phyloP scores from a whole-genome alignment of 2,888 invertebrate species.

The Gymnocheta viridis region DNA sequence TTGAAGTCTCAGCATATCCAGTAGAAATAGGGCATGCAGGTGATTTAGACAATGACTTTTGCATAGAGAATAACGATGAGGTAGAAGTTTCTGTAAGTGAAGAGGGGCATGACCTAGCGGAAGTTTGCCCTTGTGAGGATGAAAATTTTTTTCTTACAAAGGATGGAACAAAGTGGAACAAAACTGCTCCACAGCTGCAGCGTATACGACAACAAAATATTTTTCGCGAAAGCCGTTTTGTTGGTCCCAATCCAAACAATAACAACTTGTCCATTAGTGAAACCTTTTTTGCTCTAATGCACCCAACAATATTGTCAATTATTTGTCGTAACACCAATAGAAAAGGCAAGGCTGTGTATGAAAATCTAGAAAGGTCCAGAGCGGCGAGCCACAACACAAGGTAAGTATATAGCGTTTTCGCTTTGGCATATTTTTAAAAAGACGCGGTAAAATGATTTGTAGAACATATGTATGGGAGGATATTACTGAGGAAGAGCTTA shows the following conservation, averaged over 20 bases:
- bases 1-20: background rate
- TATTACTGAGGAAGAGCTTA: no score
- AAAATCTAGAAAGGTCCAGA: no score
- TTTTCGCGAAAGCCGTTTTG: conserved; percentile 11
- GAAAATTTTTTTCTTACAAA: background rate
- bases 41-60: background rate
- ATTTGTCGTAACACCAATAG: conserved; percentile 12
- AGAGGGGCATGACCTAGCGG: no score
- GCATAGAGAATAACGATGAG: background rate
- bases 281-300: conserved; percentile 3
- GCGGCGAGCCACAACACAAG: no score
- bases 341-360: no score
- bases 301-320: background rate
- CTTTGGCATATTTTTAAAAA: no score
- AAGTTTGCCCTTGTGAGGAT: no score
- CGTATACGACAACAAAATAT: background rate
- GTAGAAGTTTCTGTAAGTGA: background rate
- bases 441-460: no score
- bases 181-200: background rate
- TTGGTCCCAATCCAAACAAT: background rate
- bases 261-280: background rate
- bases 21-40: background rate
- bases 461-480: no score
- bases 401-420: no score
- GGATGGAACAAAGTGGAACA: background rate